phyloP scores from a whole-genome alignment of 2,797 vertebrate species.

The Oophaga sylvatica region DNA sequence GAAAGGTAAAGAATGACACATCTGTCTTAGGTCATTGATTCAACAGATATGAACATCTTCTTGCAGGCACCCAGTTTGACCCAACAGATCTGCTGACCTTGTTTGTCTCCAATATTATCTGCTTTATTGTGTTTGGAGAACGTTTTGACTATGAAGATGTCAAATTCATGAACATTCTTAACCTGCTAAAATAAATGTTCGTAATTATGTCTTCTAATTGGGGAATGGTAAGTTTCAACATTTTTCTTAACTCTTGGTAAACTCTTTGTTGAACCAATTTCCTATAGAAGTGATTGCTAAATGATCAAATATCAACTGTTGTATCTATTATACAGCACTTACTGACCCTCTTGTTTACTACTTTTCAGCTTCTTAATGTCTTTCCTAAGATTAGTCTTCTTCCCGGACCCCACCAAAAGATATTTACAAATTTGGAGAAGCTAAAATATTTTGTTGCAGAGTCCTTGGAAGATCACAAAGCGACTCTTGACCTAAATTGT shows the following conservation, averaged over 20 bases:
- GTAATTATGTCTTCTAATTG: neutral
- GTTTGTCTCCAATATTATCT: slow-evolving; percentile 36
- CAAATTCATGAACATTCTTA: neutral
- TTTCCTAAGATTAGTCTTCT: slow-evolving; percentile 72
- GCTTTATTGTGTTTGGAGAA: slow-evolving; percentile 28
- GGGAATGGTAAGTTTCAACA: slow-evolving; percentile 24
- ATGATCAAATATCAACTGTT: too few relatives aligned
- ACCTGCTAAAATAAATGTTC: neutral
- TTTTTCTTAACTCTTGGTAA: too few relatives aligned
- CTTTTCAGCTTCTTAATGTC: slow-evolving; percentile 71
- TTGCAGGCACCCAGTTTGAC: slow-evolving; percentile 16
- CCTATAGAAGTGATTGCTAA: too few relatives aligned
- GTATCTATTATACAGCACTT: too few relatives aligned
- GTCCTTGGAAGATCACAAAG: neutral
- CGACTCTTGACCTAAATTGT: slow-evolving; percentile 19
- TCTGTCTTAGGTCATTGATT: too few relatives aligned
- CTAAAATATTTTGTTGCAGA: slow-evolving; percentile 69
- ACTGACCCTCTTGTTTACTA: too few relatives aligned
- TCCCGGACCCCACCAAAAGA: slow-evolving; percentile 76
- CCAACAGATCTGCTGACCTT: neutral
- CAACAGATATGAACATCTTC: too few relatives aligned
- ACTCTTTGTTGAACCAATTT: too few relatives aligned
- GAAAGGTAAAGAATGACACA: too few relatives aligned
- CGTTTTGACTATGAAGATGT: slow-evolving; percentile 45
- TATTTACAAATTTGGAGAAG: slow-evolving; percentile 71